Conservation (phyloP, 1,140 invertebrate species). For the Choristoneura fumiferana region DNA sequence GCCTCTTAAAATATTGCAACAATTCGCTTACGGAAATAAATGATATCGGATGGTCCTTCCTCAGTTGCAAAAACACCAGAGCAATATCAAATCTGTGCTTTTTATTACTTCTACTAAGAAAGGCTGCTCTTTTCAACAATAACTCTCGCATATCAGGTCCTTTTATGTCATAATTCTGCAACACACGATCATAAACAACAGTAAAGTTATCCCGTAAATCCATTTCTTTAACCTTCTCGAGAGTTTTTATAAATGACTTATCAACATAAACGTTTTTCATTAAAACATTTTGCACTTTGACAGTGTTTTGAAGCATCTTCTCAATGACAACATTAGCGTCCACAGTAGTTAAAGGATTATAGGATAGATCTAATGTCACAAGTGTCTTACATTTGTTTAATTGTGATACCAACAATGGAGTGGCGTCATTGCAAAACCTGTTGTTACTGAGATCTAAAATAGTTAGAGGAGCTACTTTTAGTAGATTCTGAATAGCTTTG, state of each 20-base stretch:
- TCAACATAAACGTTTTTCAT: background rate
- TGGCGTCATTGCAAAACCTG: slow-evolving; percentile 32
- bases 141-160: background rate
- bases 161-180: background rate
- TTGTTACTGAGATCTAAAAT: slow-evolving; percentile 50
- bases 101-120: slow-evolving; percentile 28
- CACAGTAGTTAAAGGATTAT: background rate
- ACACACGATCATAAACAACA: background rate
- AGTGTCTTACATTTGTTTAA: background rate
- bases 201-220: background rate
- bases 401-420: background rate
- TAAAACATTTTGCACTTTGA: background rate
- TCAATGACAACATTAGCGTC: background rate
- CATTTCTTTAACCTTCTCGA: background rate
- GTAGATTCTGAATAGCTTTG: slow-evolving; percentile 32
- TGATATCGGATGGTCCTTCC: slow-evolving; percentile 24
- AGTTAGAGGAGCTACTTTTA: slow-evolving; percentile 32
- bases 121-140: background rate
- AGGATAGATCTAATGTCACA: background rate
- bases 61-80: slow-evolving; percentile 32
- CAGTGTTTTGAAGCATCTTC: background rate
- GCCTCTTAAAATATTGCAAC: slow-evolving; percentile 26
- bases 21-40: slow-evolving; percentile 27
- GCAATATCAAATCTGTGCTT: slow-evolving; percentile 32
- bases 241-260: background rate